phyloP scores from a whole-genome alignment of 2,888 invertebrate species.

The Eustalomyia histrio region DNA sequence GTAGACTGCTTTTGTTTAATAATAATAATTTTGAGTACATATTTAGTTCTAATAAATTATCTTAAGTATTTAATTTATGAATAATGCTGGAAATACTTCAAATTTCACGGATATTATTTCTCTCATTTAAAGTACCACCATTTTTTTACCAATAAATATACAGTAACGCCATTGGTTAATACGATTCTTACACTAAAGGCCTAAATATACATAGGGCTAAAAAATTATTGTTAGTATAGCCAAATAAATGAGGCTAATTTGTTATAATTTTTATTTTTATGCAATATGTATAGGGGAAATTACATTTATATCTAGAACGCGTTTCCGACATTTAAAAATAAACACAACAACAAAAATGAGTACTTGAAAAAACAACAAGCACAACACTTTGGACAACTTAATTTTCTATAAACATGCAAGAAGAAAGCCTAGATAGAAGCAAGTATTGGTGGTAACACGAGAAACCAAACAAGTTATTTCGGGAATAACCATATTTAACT shows the following conservation, averaged over 20 bases:
- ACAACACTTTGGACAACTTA: constrained; percentile 71
- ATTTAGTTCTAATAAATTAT: no score
- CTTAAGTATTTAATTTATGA: no score
- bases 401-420: constrained; percentile 72
- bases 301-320: constrained; percentile 71
- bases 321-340: constrained; percentile 70
- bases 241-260: constrained; percentile 54
- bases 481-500: constrained; percentile 24
- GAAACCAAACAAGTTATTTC: constrained; percentile 33
- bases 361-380: constrained; percentile 58
- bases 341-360: constrained; percentile 63
- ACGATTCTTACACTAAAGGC: neutral
- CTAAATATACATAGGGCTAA: neutral
- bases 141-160: neutral
- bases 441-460: neutral
- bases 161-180: constrained; percentile 44
- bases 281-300: constrained; percentile 63
- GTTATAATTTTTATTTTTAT: constrained; percentile 40
- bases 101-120: no score
- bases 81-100: no score
- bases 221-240: constrained; percentile 6
- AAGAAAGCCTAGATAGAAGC: constrained; percentile 9
- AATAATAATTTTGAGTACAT: no score
- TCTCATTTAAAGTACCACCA: neutral
- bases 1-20: no score